These are phyloP conservation scores for Mirounga angustirostris DNA, from an alignment of 2,113 vertebrate genomes.

Conservation along the genomic window DNA sequence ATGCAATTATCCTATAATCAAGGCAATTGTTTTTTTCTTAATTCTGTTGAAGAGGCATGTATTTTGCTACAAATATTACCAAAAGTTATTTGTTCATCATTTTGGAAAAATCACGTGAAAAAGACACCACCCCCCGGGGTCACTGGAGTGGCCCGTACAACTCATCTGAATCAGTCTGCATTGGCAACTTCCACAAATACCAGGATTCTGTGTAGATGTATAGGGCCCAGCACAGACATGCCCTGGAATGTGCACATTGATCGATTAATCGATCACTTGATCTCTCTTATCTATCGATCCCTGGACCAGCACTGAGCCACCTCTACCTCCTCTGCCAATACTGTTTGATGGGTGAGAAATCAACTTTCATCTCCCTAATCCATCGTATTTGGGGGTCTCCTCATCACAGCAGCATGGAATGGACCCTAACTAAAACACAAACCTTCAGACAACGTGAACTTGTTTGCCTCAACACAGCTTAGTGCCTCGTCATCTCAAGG, in stretches of 20 bases:
- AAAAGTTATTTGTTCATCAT: background rate
- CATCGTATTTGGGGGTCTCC: background rate
- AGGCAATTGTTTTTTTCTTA: background rate
- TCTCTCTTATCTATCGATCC: background rate
- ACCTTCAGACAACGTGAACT: background rate
- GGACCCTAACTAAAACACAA: background rate
- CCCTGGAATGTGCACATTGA: background rate
- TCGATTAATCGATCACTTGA: accelerated
- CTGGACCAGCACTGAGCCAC: background rate
- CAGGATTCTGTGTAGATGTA: background rate
- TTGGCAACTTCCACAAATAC: background rate
- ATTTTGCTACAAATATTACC: background rate
- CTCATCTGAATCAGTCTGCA: background rate
- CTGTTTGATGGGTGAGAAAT: background rate
- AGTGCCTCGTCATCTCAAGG: background rate
- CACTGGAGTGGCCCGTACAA: background rate
- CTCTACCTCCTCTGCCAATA: background rate
- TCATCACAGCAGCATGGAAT: background rate
- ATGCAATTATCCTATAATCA: background rate
- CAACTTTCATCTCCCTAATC: background rate
- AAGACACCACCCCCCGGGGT: background rate
- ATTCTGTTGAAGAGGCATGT: background rate
- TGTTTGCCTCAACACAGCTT: background rate
- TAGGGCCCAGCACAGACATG: background rate
- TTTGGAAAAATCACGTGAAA: background rate